These are phyloP conservation scores for Lacerta bilineata DNA, from an alignment of 2,797 vertebrate species.

Conservation along the genomic window DNA sequence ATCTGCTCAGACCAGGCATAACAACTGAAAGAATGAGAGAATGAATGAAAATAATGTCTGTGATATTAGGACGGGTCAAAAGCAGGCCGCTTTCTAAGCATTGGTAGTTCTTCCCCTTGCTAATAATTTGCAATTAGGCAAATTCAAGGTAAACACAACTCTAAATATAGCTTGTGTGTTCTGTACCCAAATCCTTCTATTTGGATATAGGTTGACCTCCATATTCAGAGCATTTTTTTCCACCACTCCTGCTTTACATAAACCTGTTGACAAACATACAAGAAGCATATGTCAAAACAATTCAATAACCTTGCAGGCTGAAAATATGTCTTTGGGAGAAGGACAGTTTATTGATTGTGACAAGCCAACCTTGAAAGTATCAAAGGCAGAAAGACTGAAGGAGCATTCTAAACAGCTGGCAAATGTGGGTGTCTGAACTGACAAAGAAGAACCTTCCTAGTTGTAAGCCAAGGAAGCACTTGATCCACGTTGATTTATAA, in stretches of 20 bases:
- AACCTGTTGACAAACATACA: constrained; percentile 29
- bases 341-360: constrained; percentile 34
- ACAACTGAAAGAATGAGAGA: not conserved
- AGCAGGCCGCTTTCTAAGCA: constrained; percentile 21
- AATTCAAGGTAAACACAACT: constrained; percentile 57
- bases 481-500: not conserved
- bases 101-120: constrained; percentile 56
- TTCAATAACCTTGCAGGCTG: constrained; percentile 16
- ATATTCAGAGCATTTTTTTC: constrained; percentile 53
- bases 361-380: constrained; percentile 17
- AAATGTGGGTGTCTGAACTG: not conserved
- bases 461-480: constrained; percentile 4
- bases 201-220: constrained; percentile 69
- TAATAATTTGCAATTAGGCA: constrained; percentile 67
- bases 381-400: constrained; percentile 18
- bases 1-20: not conserved
- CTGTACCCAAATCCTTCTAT: constrained; percentile 49
- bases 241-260: constrained; percentile 25
- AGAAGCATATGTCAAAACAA: constrained; percentile 22
- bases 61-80: constrained; percentile 3
- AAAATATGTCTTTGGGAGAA: constrained; percentile 36
- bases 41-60: not conserved
- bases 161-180: constrained; percentile 65
- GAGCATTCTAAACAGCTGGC: constrained; percentile 31
- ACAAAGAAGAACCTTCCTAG: not conserved